Evolutionary conservation across 2,888 invertebrate species (phyloP).

Genomic region (Watsonalla cultraria): DNA sequence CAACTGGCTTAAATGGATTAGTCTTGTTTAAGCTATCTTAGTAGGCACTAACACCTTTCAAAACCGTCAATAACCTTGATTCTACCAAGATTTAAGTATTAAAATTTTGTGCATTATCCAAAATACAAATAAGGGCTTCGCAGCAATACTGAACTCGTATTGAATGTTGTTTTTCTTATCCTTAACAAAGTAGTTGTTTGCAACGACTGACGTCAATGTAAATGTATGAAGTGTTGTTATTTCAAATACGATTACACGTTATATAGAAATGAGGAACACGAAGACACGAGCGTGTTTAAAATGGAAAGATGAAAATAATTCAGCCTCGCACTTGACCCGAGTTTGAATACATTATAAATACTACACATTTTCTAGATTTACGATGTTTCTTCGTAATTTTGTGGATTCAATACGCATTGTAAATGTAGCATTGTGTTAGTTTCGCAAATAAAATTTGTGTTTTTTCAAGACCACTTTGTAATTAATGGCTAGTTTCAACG

Average conservation of each 20-base stretch:
- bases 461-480: background rate
- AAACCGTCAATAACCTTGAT: too few relatives aligned
- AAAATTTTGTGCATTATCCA: too few relatives aligned
- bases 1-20: too few relatives aligned
- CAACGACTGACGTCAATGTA: background rate
- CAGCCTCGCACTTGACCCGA: conserved; percentile 50
- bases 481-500: background rate
- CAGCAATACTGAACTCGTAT: too few relatives aligned
- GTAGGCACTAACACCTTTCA: too few relatives aligned
- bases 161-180: background rate
- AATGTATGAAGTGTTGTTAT: background rate
- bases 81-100: too few relatives aligned
- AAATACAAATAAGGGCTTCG: too few relatives aligned
- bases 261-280: conserved; percentile 7
- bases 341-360: conserved; percentile 10
- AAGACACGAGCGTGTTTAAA: conserved; percentile 20
- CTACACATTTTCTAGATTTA: background rate
- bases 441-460: background rate
- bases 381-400: background rate
- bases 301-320: conserved; percentile 34
- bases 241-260: background rate
- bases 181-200: background rate
- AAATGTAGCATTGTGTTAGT: background rate
- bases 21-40: too few relatives aligned
- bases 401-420: background rate